Evolutionary conservation across 2,113 vertebrate genomes (phyloP), one percentile per base, ranked within the genome.

Genomic region (Neodontobutis hainanensis): DNA sequence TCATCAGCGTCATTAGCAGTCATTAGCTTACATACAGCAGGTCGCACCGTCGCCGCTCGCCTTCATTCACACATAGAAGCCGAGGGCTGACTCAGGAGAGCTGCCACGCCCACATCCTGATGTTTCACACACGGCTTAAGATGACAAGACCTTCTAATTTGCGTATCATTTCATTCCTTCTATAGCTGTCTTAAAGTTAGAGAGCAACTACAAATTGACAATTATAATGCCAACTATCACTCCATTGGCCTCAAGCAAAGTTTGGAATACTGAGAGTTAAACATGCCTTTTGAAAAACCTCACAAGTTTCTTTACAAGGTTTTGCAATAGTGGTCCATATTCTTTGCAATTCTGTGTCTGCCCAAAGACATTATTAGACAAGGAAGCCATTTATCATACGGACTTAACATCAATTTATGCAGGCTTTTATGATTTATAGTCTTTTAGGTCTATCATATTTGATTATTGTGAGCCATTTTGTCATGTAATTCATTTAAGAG

Each of bases 1-100:
- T 70, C 70, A 62, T 80, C 60, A 66, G 61, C 62, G n/a, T 80
- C 78, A 85, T 82, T 86, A 83, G 40, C 68, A 68, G 76, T 78
- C 80, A 81, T 82, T 85, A 83, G 75, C 78, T 77, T 66, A 49
- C 49, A 79, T 70, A 71, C 63, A 64, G 61, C 45, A 52, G 77
- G 61, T 81, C 77, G 64, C 44, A 34, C 56, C 40, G 10, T 68
- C 69, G 44, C 63, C 58, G 27, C 34, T 70, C 62, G 35, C 66
- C 53, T 9, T 68, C 71, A 63, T 50, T 70, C 72, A 75, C 69
- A 68, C 69, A 1, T 35, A 50, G 36, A 51, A 59, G 11, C 14
- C 42, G 75, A 69, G 7, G 63, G 49, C 27, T 59, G 82, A 71
- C 49, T 80, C 60, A 50, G 34, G 59, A 45, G 27, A 7, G 34